Base-by-base conservation (phyloP, 2,888 invertebrate species). In the Muschampia plurimacula region DNA sequence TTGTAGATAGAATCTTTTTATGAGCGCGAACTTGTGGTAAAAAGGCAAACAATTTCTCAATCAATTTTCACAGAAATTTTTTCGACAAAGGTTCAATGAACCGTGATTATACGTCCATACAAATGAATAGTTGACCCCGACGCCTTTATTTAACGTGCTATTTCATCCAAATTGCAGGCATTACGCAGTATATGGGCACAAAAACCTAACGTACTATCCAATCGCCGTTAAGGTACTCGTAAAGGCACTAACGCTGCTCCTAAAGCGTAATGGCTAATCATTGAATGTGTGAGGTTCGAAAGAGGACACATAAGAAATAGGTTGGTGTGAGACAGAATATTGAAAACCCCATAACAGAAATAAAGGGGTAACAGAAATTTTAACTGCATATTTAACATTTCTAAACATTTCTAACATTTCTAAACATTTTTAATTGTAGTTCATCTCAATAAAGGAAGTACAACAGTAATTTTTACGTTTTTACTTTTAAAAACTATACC, bases 241-340 rank as follows among this genome's bases (percentile, higher is more conserved):
- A 85, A 86, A 83, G 79, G 79, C 79, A 78, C 82, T 83, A 82
- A 82, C 82, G 81, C 74, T 75, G 74, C 76, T 74, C 75, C 76
- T 80, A 82, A 79, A 82, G 82, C 78, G 79, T 84, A 83, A 83
- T 84, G 80, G 86, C 82, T 83, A 85, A 86, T 86, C 84, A 85
- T 79, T 82, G 81, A 81, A 81, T 81, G 85, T 78, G 80, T 79
- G 79, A 77, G 77, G 80, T 80, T 79, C 77, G 80, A 78, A 78
- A 82, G 78, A 75, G 76, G 76, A 80, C 76, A 79, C 83, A 79
- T 84, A 82, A 83, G 80, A 73, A 73, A 65, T 36, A 68, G 52
- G n/a, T 2, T 6, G 13, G 10, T 59, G 28, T 13, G 39, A 39
- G 36, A 62, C 0, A 63, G 15, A 44, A 63, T 15, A 44, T 22